A percentile compares a stretch with the other conserved stretches of the same genome.
These are phyloP conservation scores for Ephestia elutella DNA, from an alignment of 1,140 invertebrate species.

Conservation along the genomic window DNA sequence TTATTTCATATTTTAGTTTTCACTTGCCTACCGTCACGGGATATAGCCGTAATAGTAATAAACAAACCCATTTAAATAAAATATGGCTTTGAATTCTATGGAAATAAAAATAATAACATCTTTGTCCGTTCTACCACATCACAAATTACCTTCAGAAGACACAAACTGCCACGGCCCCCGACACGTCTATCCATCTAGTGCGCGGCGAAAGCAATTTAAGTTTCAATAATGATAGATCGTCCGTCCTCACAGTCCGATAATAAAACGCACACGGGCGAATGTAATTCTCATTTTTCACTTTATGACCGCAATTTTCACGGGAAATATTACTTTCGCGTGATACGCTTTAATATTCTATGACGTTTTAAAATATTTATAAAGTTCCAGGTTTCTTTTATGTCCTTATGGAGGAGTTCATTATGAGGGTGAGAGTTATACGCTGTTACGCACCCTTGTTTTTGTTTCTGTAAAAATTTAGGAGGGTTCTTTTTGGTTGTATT, in stretches of 20 bases:
- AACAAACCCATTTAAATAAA: no score
- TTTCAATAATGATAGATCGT: conserved; percentile 60
- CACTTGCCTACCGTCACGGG: no score
- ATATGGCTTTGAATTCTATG: no score
- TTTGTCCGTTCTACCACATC: no score
- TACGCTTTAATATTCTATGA: conserved; percentile 63
- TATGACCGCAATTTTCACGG: conserved; percentile 60
- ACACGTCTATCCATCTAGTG: conserved; percentile 11
- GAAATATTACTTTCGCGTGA: conserved; percentile 52
- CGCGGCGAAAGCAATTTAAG: conserved; percentile 54
- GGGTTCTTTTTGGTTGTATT: background rate
- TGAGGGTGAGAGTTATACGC: conserved; percentile 10
- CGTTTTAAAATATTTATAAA: conserved; percentile 68
- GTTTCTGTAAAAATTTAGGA: background rate
- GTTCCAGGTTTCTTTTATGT: conserved; percentile 37
- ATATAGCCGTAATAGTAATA: no score
- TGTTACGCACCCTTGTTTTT: background rate
- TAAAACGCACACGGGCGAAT: conserved; percentile 60
- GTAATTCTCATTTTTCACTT: conserved; percentile 61
- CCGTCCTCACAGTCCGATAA: conserved; percentile 47
- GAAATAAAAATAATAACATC: no score
- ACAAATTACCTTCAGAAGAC: background rate
- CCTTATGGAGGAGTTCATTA: conserved; percentile 44
- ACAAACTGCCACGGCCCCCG: background rate
- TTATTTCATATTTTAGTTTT: no score